phyloP scores from a whole-genome alignment of 2,797 vertebrate species.

The Chromis chromis region DNA sequence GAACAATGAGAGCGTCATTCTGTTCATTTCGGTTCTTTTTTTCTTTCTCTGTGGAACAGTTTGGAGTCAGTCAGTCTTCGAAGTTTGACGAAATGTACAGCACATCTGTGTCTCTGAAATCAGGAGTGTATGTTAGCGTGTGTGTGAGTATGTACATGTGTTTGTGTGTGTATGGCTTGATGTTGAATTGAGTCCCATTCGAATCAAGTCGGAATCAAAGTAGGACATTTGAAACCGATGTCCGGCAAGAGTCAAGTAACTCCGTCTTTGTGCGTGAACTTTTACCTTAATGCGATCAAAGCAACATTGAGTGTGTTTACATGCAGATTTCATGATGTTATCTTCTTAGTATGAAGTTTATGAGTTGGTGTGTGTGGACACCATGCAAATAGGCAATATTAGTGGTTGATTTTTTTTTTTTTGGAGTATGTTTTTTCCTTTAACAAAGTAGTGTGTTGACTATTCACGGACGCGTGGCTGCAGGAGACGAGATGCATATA shows the following conservation, averaged over 20 bases:
- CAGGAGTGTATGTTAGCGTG: conserved; percentile 19
- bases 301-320: conserved; percentile 64
- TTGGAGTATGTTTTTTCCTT: conserved; percentile 23
- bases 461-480: conserved; percentile 5
- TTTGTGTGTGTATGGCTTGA: conserved; percentile 23
- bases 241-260: conserved; percentile 34
- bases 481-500: conserved; percentile 17
- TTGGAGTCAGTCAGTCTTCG: conserved; percentile 56
- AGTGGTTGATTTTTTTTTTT: conserved; percentile 11
- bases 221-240: conserved; percentile 29
- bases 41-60: conserved; percentile 41
- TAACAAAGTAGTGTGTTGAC: conserved; percentile 20
- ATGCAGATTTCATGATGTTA: conserved; percentile 47
- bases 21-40: conserved; percentile 50
- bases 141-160: conserved; percentile 16
- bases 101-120: conserved; percentile 68
- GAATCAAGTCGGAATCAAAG: conserved; percentile 55
- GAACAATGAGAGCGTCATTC: conserved; percentile 56
- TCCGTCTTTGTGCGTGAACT: conserved; percentile 46
- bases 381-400: conserved; percentile 54
- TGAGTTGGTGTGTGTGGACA: conserved; percentile 41
- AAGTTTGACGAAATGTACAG: conserved; percentile 69
- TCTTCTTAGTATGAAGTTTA: conserved; percentile 50
- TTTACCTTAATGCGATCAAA: conserved; percentile 52
- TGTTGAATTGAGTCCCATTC: conserved; percentile 45